phyloP scores from a whole-genome alignment of 2,797 vertebrate species.

The Lutjanus campechanus region DNA sequence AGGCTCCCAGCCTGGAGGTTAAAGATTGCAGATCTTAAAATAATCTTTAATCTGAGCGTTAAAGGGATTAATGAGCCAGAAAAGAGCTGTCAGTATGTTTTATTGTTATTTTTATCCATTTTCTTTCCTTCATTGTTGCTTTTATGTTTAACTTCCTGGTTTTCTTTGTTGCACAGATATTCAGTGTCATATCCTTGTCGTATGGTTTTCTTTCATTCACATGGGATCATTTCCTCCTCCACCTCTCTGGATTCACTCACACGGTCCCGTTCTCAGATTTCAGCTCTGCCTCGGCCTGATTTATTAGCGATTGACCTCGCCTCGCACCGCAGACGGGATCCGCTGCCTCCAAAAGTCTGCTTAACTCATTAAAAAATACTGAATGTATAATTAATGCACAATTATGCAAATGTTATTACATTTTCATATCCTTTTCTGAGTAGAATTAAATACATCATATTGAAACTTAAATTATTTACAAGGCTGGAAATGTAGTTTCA shows the following conservation, averaged over 20 bases:
- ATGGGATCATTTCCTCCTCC: slow-evolving; percentile 15
- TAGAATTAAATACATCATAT: slow-evolving; percentile 86
- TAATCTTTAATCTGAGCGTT: not conserved
- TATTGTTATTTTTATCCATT: not conserved
- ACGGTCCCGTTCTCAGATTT: slow-evolving; percentile 46
- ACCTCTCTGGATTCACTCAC: slow-evolving; percentile 26
- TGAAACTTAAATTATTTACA: slow-evolving; percentile 87
- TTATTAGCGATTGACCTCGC: slow-evolving; percentile 64
- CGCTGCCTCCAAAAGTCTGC: slow-evolving; percentile 72
- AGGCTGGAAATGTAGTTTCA: slow-evolving; percentile 73
- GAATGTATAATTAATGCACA: slow-evolving; percentile 88
- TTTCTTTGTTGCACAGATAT: not conserved
- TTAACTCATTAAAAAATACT: slow-evolving; percentile 85
- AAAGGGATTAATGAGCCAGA: not conserved
- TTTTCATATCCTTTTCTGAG: slow-evolving; percentile 82
- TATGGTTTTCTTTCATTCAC: not conserved
- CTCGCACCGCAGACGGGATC: slow-evolving; percentile 53
- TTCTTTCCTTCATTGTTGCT: not conserved
- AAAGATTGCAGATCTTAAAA: not conserved
- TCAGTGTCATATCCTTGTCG: not conserved
- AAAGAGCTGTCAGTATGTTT: not conserved
- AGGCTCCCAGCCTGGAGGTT: not conserved
- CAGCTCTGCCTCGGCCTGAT: slow-evolving; percentile 56
- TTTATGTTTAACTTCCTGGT: not conserved
- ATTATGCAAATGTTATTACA: slow-evolving; percentile 88